phyloP scores from a whole-genome alignment of 2,113 vertebrate species.

The Rhegmatorhina hoffmannsi region DNA sequence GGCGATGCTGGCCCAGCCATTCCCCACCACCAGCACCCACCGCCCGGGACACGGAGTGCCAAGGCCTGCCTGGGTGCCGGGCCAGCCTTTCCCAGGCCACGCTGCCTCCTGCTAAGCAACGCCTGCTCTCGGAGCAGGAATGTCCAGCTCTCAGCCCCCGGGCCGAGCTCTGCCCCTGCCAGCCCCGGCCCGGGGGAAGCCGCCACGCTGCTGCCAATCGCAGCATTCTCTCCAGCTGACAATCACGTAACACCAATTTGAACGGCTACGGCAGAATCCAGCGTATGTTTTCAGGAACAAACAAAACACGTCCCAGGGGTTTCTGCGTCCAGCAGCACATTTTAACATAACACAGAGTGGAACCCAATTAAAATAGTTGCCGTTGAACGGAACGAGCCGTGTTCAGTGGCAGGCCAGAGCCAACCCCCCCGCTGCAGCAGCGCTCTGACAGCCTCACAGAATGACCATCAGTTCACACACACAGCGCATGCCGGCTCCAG shows the following conservation, averaged over 20 bases:
- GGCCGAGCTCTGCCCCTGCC: constrained; percentile 65
- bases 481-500: not conserved
- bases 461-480: not conserved
- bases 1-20: accelerated
- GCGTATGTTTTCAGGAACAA: constrained; percentile 33
- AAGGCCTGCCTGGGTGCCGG: not conserved
- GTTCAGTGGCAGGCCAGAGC: not conserved
- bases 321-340: not conserved
- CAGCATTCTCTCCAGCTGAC: not conserved
- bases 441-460: not conserved
- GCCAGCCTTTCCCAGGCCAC: not conserved
- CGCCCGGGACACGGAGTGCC: constrained; percentile 54
- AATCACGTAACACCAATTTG: not conserved
- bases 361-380: constrained; percentile 17
- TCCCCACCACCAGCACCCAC: not conserved
- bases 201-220: constrained; percentile 18
- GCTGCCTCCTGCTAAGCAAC: constrained; percentile 59
- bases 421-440: not conserved
- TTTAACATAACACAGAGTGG: not conserved
- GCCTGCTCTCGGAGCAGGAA: constrained; percentile 69
- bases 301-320: constrained; percentile 25
- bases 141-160: constrained; percentile 61
- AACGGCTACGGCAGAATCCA: constrained; percentile 46
- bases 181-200: constrained; percentile 54
- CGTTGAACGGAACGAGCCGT: not conserved